Evolutionary conservation across 2,888 invertebrate species (phyloP), one percentile per base, ranked within the genome.

Genomic region (Archips crataeganus): DNA sequence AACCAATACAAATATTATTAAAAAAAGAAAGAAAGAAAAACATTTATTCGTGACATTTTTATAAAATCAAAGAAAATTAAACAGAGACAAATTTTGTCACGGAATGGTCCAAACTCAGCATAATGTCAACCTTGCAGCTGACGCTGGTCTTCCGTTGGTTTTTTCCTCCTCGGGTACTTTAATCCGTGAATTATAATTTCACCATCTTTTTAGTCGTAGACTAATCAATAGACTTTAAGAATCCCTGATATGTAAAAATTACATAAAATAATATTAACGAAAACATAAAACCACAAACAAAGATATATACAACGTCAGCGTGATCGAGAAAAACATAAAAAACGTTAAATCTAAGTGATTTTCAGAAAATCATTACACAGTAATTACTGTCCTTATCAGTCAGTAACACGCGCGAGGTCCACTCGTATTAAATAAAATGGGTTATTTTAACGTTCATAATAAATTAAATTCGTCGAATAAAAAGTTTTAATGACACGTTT

Each of bases 401-500:
- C 62, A 57, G 45, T 67, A 45, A 57, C 67, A 11, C 36, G 9
- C n/a, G 36, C 60, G 34, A 5, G 42, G 47, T 13, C 15, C 45
- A 45, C 32, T n/a, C 39, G 32, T 51, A 64, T 36, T 15, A 57
- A 15, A 57, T 34, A 36, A 15, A 57, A 60, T 66, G 60, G 32
- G 23, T 42, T 54, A 45, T 54, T 57, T 57, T 57, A 36, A 45
- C 23, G 42, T 34, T 57, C 42, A 54, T 51, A 61, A 15, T 61
- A 71, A 71, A 61, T 71, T 51, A 45, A 71, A 49, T 51, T 66
- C 39, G 39, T 66, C 61, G 61, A 66, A 66, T 61, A 66, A 61
- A 49, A 23, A 13, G 23, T 59, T 59, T 64, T 64, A 65, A 49
- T 39, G 64, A 39, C 15, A 13, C 13, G 39, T 63, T 63, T 23